A percentile compares a stretch with the other conserved stretches of the same genome.
Evolutionary conservation across 1,140 invertebrate species (phyloP).

Genomic region (Protaetia brevitarsis): DNA sequence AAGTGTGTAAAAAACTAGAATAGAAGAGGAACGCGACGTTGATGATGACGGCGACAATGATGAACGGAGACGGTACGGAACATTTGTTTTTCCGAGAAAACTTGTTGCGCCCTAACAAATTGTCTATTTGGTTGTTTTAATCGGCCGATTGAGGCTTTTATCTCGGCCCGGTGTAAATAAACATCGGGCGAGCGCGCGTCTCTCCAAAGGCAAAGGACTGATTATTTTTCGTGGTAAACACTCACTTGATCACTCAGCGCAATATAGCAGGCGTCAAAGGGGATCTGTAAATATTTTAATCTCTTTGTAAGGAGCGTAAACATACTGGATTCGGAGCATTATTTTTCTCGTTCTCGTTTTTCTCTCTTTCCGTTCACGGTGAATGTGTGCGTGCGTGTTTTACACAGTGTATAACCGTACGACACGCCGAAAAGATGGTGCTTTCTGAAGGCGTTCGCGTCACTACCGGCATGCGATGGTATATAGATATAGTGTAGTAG

Average conservation of each 20-base stretch:
- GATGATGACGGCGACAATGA: slow-evolving; percentile 5
- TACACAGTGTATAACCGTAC: neutral
- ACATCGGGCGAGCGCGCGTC: slow-evolving; percentile 12
- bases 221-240: slow-evolving; percentile 15
- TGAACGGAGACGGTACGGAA: neutral
- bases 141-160: slow-evolving; percentile 18
- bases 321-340: slow-evolving; percentile 4
- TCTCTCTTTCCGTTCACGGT: neutral
- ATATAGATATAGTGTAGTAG: no score
- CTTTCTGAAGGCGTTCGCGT: no score
- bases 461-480: no score
- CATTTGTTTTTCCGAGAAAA: slow-evolving; percentile 17
- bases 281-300: slow-evolving; percentile 21
- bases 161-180: slow-evolving; percentile 16
- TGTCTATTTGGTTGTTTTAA: slow-evolving; percentile 20
- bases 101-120: slow-evolving; percentile 12
- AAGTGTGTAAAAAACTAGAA: neutral
- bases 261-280: slow-evolving; percentile 21
- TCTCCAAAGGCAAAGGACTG: slow-evolving; percentile 17
- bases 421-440: neutral
- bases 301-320: slow-evolving; percentile 14
- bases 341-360: neutral
- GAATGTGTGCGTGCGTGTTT: no score
- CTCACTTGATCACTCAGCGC: slow-evolving; percentile 22
- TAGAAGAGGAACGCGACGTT: neutral